phyloP scores from a whole-genome alignment of 2,797 vertebrate genomes.

The Phaenicophaeus curvirostris region DNA sequence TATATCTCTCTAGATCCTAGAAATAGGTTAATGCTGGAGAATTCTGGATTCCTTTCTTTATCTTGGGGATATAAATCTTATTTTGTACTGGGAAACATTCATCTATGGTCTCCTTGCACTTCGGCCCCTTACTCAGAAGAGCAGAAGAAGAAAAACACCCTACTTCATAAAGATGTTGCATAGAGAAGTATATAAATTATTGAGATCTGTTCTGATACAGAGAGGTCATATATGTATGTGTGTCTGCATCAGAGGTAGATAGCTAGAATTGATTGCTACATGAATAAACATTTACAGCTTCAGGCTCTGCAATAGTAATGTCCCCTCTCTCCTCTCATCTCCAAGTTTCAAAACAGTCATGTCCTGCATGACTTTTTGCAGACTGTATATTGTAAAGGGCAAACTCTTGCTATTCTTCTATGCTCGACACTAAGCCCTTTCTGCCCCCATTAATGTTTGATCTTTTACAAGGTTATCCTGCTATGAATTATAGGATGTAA shows the following conservation, averaged over 20 bases:
- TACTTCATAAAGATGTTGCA: neutral
- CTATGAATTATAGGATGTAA: conserved; percentile 45
- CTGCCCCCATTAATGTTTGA: conserved; percentile 20
- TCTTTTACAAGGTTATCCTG: conserved; percentile 54
- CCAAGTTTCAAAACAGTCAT: neutral
- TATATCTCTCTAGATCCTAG: neutral
- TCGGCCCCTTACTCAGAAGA: neutral
- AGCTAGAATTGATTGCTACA: conserved; percentile 26
- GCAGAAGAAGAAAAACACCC: neutral
- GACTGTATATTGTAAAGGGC: neutral
- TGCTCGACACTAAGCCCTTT: neutral
- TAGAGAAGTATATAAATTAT: conserved; percentile 31
- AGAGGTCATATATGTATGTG: neutral
- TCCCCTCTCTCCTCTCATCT: neutral
- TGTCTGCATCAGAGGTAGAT: neutral
- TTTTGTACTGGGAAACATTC: neutral
- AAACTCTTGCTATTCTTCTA: neutral
- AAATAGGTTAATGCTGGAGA: neutral
- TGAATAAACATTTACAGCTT: conserved; percentile 53
- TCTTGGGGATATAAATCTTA: neutral
- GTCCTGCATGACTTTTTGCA: neutral
- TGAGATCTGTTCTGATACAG: neutral
- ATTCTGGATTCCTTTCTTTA: neutral
- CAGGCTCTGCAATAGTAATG: neutral
- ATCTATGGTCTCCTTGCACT: neutral